These are phyloP conservation scores for Circaetus cinerascens DNA, from an alignment of 2,113 vertebrate genomes.

Conservation along the genomic window DNA sequence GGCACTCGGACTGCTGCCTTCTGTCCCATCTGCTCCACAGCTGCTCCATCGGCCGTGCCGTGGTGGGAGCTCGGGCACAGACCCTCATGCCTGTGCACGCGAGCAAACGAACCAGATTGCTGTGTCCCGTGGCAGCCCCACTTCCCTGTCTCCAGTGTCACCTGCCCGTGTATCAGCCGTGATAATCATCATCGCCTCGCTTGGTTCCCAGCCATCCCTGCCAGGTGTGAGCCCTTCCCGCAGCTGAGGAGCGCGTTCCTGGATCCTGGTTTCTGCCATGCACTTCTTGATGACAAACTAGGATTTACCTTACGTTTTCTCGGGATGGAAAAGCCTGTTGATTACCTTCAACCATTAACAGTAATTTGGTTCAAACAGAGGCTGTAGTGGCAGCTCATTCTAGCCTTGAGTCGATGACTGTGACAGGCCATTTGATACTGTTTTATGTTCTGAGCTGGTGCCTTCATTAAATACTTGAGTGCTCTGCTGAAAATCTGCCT, in stretches of 20 bases:
- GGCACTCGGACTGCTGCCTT: not conserved
- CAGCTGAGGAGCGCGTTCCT: accelerated
- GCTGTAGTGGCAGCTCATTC: not conserved
- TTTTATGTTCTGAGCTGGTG: constrained; percentile 21
- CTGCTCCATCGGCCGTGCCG: accelerated
- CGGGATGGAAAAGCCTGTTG: not conserved
- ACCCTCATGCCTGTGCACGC: not conserved
- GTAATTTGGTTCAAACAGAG: not conserved
- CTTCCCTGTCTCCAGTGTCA: not conserved
- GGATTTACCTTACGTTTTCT: not conserved
- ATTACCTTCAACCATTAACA: not conserved
- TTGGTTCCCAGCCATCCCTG: not conserved
- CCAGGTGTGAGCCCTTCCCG: not conserved
- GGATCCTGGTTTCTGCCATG: not conserved
- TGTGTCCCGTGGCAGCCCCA: not conserved
- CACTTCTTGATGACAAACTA: not conserved
- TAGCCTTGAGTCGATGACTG: not conserved
- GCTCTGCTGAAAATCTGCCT: constrained; percentile 8
- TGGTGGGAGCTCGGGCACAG: not conserved
- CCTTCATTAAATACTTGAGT: constrained; percentile 28
- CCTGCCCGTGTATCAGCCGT: accelerated
- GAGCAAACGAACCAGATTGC: not conserved
- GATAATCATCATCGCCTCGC: not conserved
- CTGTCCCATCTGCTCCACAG: not conserved
- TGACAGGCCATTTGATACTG: not conserved